Evolutionary conservation across 2,888 invertebrate species (phyloP).

Genomic region (Ormia ochracea): DNA sequence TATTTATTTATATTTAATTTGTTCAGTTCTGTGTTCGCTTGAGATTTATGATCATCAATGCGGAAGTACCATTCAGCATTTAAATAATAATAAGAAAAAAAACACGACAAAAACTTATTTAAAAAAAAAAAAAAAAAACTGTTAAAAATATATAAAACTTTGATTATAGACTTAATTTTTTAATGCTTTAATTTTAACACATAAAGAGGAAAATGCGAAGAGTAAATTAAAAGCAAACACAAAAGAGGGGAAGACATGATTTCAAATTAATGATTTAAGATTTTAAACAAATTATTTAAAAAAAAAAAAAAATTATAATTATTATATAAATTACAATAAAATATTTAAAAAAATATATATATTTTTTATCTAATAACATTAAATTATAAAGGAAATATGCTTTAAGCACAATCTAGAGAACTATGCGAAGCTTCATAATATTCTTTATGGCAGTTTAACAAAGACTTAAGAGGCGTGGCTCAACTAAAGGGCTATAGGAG

Average conservation of each 20-base stretch:
- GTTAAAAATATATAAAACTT: neutral
- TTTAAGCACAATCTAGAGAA: too few relatives aligned
- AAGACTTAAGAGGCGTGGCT: too few relatives aligned
- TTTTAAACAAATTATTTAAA: neutral
- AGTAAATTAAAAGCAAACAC: neutral
- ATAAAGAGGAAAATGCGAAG: neutral
- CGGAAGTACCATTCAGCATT: conserved; percentile 51
- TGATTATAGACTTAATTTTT: neutral
- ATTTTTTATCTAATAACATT: too few relatives aligned
- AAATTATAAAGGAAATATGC: too few relatives aligned
- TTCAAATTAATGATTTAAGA: conserved; percentile 2
- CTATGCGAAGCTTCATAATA: too few relatives aligned
- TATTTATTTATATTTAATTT: conserved; percentile 44
- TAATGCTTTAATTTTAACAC: conserved; percentile 28
- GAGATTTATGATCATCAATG: conserved; percentile 52
- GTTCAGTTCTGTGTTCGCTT: conserved; percentile 35
- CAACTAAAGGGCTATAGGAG: too few relatives aligned
- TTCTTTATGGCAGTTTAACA: too few relatives aligned
- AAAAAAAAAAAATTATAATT: too few relatives aligned
- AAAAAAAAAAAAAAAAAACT: neutral
- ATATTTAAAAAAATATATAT: too few relatives aligned
- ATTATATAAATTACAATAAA: too few relatives aligned
- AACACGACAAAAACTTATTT: too few relatives aligned
- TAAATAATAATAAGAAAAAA: too few relatives aligned
- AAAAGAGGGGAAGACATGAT: neutral